Base-by-base conservation (phyloP, 2,113 vertebrate genomes). In the Gila orcuttii region DNA sequence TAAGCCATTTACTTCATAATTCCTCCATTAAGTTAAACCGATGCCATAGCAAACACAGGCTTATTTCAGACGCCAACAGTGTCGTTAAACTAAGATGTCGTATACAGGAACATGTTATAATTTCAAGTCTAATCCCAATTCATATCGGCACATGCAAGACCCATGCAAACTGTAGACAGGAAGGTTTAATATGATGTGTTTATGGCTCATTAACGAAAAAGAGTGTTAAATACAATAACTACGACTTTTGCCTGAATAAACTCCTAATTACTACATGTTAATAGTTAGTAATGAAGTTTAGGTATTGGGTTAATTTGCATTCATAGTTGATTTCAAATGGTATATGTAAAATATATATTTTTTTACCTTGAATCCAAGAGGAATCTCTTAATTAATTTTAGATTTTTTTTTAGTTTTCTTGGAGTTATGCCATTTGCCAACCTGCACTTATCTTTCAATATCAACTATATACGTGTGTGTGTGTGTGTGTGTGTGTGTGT, bases 31-130 rank as follows among this genome's bases (percentile, higher is more conserved):
- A 36, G 79, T 79, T 59, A 64, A 79, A 79, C 28, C 23, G 52
- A 55, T 83, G 87, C 74, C 87, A 82, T 23, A 86, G 87, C 55
- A 79, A 83, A 83, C 79, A 88, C n/a, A 74, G 74, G 68, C 42
- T 88, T 47, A 85, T 57, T 50, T 85, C 50, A 77, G 31, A 85
- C 64, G 68, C 64, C 73, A 83, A 28, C 55, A 52, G 78, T 33
- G 71, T 69, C 52, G 78, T 55, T 28, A 62, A 52, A 10, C 64
- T 57, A n/a, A 78, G 50, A 78, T 36, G n/a, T 55, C 57, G 15
- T 76, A 66, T 84, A 80, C 33, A 57, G 17, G 19, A 68, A 55
- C 59, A 31, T 52, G n/a, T 42, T 82, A 57, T 42, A 75, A 50
- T 78, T 36, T 42, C 21, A 36, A n/a, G 6, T 81, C 15, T 77